These are phyloP conservation scores for Gavia stellata DNA, from an alignment of 2,113 vertebrate species.

Conservation along the genomic window DNA sequence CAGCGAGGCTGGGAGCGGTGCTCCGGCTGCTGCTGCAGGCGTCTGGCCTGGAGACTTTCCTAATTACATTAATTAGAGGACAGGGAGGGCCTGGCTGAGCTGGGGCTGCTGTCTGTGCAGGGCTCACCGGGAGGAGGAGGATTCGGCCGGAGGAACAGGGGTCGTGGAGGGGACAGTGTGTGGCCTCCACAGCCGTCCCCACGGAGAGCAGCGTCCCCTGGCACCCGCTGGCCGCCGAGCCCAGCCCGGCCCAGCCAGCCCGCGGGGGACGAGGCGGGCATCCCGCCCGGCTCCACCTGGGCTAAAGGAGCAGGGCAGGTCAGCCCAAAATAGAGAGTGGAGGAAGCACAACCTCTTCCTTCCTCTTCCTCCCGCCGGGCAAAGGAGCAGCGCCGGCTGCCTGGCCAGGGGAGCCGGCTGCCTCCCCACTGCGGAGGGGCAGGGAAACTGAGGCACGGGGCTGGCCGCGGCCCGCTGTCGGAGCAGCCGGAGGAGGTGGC, in stretches of 20 bases:
- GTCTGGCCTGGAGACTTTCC: not conserved
- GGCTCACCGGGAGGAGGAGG: not conserved
- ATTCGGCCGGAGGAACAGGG: not conserved
- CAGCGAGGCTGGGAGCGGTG: not conserved
- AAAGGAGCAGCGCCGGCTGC: too few relatives aligned
- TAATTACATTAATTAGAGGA: not conserved
- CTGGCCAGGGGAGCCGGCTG: not conserved
- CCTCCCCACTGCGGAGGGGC: accelerated
- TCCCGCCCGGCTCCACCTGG: not conserved
- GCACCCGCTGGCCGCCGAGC: not conserved
- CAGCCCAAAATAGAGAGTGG: not conserved
- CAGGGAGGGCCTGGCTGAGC: not conserved
- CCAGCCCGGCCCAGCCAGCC: not conserved
- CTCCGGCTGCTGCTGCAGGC: not conserved
- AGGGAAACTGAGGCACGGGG: not conserved
- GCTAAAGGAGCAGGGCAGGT: not conserved
- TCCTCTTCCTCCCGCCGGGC: not conserved
- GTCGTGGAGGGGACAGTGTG: too few relatives aligned
- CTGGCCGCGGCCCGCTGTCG: accelerated
- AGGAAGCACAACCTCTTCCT: not conserved
- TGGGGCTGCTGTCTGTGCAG: not conserved
- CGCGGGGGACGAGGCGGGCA: too few relatives aligned
- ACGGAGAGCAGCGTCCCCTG: not conserved
- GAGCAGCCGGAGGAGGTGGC: accelerated
- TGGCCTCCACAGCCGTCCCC: not conserved